Evolutionary conservation across 2,888 invertebrate species (phyloP).

Genomic region (Papilio protenor): DNA sequence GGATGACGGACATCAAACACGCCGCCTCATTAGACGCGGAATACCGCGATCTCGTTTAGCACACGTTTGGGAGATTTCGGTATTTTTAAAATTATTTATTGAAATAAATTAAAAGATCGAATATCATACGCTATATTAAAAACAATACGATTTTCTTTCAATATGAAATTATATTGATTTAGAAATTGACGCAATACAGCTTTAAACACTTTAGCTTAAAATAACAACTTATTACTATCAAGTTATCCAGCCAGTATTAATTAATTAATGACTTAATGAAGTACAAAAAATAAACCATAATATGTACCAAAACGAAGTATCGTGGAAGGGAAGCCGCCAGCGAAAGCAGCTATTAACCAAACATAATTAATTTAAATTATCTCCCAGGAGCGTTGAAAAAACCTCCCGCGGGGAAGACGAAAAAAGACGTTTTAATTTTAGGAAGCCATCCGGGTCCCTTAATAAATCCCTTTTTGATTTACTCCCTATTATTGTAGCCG

Average conservation of each 20-base stretch:
- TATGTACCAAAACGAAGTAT: constrained; percentile 39
- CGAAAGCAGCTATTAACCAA: constrained; percentile 68
- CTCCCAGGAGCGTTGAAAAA: constrained; percentile 48
- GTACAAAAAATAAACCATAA: background rate
- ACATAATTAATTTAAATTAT: constrained; percentile 80
- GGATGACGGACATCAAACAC: constrained; percentile 68
- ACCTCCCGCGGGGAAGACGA: constrained; percentile 53
- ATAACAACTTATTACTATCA: too few species aligned
- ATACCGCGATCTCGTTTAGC: constrained; percentile 20
- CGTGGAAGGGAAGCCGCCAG: constrained; percentile 42
- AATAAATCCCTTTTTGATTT: constrained; percentile 67
- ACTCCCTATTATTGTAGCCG: constrained; percentile 66
- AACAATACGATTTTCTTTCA: too few species aligned
- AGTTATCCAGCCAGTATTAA: background rate
- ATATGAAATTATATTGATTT: too few species aligned
- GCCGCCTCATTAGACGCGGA: constrained; percentile 56
- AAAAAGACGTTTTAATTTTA: constrained; percentile 67
- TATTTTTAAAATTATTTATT: background rate
- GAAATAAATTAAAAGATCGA: too few species aligned
- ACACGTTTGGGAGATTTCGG: constrained; percentile 10
- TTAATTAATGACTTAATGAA: background rate
- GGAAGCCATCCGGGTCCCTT: constrained; percentile 57
- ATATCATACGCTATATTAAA: too few species aligned
- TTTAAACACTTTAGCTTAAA: too few species aligned
- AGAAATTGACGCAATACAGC: too few species aligned